A percentile compares a stretch with the other conserved stretches of the same genome.
These are phyloP conservation scores for Grallaria varia DNA, from an alignment of 2,113 vertebrate species.

Conservation along the genomic window DNA sequence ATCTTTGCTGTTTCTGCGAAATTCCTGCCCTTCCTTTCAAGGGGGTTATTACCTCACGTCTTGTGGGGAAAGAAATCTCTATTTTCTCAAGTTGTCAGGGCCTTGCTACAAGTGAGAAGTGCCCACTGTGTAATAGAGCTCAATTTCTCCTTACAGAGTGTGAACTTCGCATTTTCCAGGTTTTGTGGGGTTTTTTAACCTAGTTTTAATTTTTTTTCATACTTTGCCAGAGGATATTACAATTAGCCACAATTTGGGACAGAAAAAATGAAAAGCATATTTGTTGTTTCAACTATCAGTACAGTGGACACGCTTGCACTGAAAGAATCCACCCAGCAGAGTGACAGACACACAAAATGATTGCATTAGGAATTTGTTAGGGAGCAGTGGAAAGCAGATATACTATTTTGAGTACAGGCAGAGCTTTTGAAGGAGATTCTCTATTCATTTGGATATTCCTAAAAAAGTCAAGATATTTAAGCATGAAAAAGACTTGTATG, in stretches of 20 bases:
- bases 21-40: not conserved
- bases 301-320: not conserved
- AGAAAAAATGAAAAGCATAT: not conserved
- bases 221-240: not conserved
- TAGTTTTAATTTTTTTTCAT: not conserved
- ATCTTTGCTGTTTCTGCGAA: not conserved
- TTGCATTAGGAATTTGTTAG: not conserved
- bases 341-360: not conserved
- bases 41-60: not conserved
- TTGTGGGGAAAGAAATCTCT: not conserved
- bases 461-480: not conserved
- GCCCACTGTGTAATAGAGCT: fast-evolving
- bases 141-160: not conserved
- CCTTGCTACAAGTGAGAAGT: not conserved
- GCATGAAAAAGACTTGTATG: not conserved
- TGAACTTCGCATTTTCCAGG: not conserved
- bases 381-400: not conserved
- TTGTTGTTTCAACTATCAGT: not conserved
- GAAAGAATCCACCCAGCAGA: not conserved
- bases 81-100: not conserved
- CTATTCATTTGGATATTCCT: not conserved
- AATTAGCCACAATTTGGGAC: not conserved
- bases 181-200: not conserved
- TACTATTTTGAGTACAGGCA: fast-evolving
- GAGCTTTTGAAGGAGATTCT: not conserved